A percentile compares a stretch with the other conserved stretches of the same genome.
phyloP scores from a whole-genome alignment of 2,888 invertebrate species.

The Masnerella sp. region DNA sequence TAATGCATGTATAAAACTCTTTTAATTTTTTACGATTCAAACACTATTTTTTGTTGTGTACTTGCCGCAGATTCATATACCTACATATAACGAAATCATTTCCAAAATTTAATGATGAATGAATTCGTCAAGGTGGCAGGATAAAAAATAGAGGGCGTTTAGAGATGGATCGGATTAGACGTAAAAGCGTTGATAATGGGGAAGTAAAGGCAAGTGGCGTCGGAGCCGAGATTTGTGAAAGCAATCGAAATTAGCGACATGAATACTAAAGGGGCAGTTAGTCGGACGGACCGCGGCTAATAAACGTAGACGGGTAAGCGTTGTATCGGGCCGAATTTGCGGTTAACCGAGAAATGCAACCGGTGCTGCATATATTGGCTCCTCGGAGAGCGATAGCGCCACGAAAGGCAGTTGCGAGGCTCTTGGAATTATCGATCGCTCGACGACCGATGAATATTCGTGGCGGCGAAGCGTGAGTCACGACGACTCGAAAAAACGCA shows the following conservation, averaged over 20 bases:
- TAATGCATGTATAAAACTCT: too few relatives aligned
- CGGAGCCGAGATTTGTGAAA: constrained; percentile 11
- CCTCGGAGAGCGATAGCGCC: constrained; percentile 45
- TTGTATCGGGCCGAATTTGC: constrained; percentile 45
- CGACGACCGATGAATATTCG: constrained; percentile 63
- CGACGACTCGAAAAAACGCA: constrained; percentile 53
- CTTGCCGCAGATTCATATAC: too few relatives aligned
- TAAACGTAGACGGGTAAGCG: constrained; percentile 45
- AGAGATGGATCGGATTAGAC: too few relatives aligned
- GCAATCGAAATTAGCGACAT: constrained; percentile 40
- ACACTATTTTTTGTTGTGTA: too few relatives aligned
- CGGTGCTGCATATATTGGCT: constrained; percentile 53
- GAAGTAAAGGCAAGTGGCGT: too few relatives aligned
- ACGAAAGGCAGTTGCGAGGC: constrained; percentile 49
- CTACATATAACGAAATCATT: too few relatives aligned
- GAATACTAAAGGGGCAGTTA: constrained; percentile 36
- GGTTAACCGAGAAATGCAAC: constrained; percentile 50
- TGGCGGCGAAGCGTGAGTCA: constrained; percentile 59
- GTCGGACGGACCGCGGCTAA: constrained; percentile 37
- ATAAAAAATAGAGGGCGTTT: too few relatives aligned
- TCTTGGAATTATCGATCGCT: constrained; percentile 62
- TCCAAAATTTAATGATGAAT: too few relatives aligned
- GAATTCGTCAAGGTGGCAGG: too few relatives aligned
- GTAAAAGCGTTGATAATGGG: too few relatives aligned
- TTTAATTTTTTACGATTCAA: too few relatives aligned